Percentiles rank a stretch among this genome's conserved stretches.
Evolutionary conservation across 37 sponge, comb jelly and placozoan species (phyloP).

Genomic region (Oscarella lobularis): DNA sequence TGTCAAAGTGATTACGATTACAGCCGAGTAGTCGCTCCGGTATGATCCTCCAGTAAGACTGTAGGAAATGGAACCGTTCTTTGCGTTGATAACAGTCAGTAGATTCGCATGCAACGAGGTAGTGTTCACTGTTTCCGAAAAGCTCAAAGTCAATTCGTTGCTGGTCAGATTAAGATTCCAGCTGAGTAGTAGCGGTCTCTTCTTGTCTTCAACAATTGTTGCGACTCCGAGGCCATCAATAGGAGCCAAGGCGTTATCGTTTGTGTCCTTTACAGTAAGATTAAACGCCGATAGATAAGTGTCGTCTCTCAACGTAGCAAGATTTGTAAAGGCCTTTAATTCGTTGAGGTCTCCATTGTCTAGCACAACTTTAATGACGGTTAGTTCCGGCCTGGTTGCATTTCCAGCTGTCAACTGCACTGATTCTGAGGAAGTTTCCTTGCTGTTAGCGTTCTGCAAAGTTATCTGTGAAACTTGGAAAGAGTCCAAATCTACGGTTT

Average conservation of each 20-base stretch:
- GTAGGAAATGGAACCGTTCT: constrained; percentile 13
- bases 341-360: constrained; percentile 29
- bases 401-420: background rate
- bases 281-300: constrained; percentile 45
- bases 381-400: background rate
- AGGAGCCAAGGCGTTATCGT: constrained; percentile 31
- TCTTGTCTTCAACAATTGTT: constrained; percentile 29
- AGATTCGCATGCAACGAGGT: constrained; percentile 42
- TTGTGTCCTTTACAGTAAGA: constrained; percentile 53
- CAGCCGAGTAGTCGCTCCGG: background rate
- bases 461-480: constrained; percentile 25
- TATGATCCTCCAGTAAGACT: constrained; percentile 54
- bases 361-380: constrained; percentile 27
- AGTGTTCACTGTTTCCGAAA: constrained; percentile 75
- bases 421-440: background rate
- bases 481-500: background rate
- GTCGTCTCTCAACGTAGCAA: constrained; percentile 38
- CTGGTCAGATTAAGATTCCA: constrained; percentile 59
- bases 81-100: constrained; percentile 23
- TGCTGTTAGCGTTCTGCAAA: constrained; percentile 17
- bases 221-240: constrained; percentile 29
- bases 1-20: constrained; percentile 30
- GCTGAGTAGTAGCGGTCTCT: constrained; percentile 31
- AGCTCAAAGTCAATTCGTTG: constrained; percentile 49
- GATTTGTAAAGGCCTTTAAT: constrained; percentile 39